Evolutionary conservation across 2,797 vertebrate species (phyloP).

Genomic region (Pseudopleuronectes americanus): DNA sequence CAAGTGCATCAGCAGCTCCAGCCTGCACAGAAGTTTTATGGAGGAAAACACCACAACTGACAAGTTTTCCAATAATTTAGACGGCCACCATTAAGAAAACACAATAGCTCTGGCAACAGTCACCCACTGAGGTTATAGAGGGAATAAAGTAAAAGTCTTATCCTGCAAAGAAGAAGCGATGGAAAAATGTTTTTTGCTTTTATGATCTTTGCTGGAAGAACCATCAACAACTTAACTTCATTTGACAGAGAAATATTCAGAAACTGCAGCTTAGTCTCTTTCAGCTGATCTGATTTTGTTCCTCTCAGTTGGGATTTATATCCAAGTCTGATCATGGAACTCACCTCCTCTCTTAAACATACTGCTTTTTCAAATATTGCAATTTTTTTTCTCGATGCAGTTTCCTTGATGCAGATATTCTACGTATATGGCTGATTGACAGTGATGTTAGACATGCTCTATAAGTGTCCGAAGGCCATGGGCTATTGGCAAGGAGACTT

Average conservation of each 20-base stretch:
- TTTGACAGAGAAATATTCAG: slow-evolving; percentile 5
- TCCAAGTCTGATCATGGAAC: background rate
- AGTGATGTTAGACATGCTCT: slow-evolving; percentile 11
- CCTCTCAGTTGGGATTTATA: slow-evolving; percentile 1
- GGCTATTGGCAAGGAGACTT: background rate
- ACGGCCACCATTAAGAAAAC: slow-evolving; percentile 39
- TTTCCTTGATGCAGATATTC: background rate
- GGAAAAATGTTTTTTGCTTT: slow-evolving; percentile 5
- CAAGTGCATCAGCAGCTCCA: slow-evolving; percentile 45
- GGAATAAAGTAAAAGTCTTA: slow-evolving; percentile 15
- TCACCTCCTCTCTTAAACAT: background rate
- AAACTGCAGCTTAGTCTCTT: background rate
- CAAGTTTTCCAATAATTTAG: slow-evolving; percentile 49
- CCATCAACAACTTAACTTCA: background rate
- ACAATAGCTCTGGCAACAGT: slow-evolving; percentile 49
- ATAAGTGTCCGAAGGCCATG: slow-evolving; percentile 12
- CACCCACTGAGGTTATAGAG: slow-evolving; percentile 27
- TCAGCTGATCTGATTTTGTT: background rate
- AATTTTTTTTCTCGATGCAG: background rate
- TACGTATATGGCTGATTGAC: background rate
- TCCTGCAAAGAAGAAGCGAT: slow-evolving; percentile 10
- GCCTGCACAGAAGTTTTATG: slow-evolving; percentile 49
- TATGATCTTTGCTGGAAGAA: background rate
- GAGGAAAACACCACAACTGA: slow-evolving; percentile 57
- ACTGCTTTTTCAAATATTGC: background rate